Percentiles rank a stretch among this genome's conserved stretches.
phyloP scores from a whole-genome alignment of 2,888 invertebrate genomes.

The Bruchidius siliquastri region DNA sequence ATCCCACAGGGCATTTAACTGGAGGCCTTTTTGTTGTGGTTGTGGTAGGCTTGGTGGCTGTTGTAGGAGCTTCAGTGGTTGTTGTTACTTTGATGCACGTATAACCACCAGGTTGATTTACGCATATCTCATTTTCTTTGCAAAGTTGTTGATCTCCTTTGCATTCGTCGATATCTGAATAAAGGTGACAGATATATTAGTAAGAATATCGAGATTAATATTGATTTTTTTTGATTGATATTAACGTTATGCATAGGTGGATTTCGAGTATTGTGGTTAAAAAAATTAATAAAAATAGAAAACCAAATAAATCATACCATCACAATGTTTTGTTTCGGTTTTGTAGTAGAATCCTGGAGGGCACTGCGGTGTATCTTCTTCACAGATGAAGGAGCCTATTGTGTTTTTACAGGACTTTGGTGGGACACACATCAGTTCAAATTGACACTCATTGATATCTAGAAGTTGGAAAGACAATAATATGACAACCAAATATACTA shows the following conservation, averaged over 20 bases:
- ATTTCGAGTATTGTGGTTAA: too few species aligned
- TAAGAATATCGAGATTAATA: too few species aligned
- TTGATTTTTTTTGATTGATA: too few species aligned
- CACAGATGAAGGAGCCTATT: conserved; percentile 43
- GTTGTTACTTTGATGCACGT: conserved; percentile 51
- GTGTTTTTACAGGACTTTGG: conserved; percentile 43
- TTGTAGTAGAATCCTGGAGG: conserved; percentile 45
- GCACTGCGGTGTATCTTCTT: conserved; percentile 35
- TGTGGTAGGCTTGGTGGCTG: conserved; percentile 14
- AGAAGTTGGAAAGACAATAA: conserved; percentile 9
- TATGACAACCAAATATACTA: too few species aligned
- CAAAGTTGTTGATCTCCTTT: conserved; percentile 57
- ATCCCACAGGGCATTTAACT: conserved; percentile 30
- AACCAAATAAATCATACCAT: too few species aligned
- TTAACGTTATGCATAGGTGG: too few species aligned
- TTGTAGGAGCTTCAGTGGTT: conserved; percentile 11
- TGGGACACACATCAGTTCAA: conserved; percentile 37
- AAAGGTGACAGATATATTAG: neutral
- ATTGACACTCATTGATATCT: conserved; percentile 46
- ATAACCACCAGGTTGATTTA: conserved; percentile 64
- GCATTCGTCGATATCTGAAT: conserved; percentile 75
- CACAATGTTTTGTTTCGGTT: conserved; percentile 38
- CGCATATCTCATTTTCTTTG: conserved; percentile 56
- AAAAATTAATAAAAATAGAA: too few species aligned
- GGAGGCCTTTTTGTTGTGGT: conserved; percentile 13